Percentiles rank a stretch among this genome's conserved stretches.
Conservation (phyloP, 2,113 vertebrate genomes). For the Galemys pyrenaicus region DNA sequence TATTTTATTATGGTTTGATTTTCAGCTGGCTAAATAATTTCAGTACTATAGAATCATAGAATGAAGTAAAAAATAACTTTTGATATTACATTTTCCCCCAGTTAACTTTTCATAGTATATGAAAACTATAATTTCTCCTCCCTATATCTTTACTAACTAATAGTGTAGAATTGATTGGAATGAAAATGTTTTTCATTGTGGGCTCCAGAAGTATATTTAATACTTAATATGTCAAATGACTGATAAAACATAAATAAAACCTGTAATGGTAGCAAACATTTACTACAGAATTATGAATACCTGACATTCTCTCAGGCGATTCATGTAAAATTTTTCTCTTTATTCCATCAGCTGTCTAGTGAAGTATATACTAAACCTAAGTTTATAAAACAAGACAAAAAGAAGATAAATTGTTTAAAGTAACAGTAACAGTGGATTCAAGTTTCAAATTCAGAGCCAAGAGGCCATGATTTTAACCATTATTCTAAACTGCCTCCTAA, state of each 20-base stretch:
- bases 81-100: slow-evolving; percentile 20
- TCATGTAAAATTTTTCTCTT: slow-evolving; percentile 39
- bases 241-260: slow-evolving; percentile 49
- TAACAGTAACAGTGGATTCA: not conserved
- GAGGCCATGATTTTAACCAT: slow-evolving; percentile 20
- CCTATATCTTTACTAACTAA: slow-evolving; percentile 29
- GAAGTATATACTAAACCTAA: not conserved
- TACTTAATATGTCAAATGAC: slow-evolving; percentile 27
- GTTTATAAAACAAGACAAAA: slow-evolving; percentile 17
- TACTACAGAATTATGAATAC: not conserved
- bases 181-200: slow-evolving; percentile 12
- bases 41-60: not conserved
- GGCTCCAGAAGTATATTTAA: slow-evolving; percentile 26
- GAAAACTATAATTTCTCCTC: slow-evolving; percentile 20
- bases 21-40: slow-evolving; percentile 35
- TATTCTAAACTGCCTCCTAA: not conserved
- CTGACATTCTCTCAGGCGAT: not conserved
- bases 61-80: slow-evolving; percentile 31
- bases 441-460: not conserved
- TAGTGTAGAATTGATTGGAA: slow-evolving; percentile 1
- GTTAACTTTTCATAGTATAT: slow-evolving; percentile 54
- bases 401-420: not conserved
- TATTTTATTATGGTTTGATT: not conserved
- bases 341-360: not conserved
- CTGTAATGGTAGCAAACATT: too few relatives aligned